A percentile compares a stretch with the other conserved stretches of the same genome.
Conservation (phyloP, 1,140 invertebrate species). For the Batillaria attramentaria region DNA sequence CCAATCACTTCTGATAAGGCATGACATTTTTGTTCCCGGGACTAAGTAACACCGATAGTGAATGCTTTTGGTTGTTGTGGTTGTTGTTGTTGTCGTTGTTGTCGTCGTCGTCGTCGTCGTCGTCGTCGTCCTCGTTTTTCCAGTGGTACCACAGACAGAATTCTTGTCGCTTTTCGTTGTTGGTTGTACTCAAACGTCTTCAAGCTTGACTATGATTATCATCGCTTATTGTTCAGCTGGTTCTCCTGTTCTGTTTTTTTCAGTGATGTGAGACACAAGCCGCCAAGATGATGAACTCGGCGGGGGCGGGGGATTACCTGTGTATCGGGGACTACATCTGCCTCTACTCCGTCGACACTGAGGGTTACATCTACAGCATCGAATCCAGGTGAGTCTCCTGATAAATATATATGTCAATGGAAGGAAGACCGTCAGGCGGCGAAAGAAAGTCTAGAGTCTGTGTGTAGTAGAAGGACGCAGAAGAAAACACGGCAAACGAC, state of each 20-base stretch:
- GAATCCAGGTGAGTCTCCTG: conserved; percentile 69
- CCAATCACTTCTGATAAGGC: neutral
- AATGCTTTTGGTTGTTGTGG: neutral
- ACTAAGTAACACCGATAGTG: neutral
- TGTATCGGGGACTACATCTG: conserved; percentile 68
- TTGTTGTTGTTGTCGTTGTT: neutral
- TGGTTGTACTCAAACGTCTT: neutral
- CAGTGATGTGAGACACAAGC: neutral
- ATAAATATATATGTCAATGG: too few species aligned
- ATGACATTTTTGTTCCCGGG: neutral
- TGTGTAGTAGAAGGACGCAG: too few species aligned
- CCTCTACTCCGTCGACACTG: conserved; percentile 69
- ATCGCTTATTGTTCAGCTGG: neutral
- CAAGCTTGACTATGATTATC: neutral
- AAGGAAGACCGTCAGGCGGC: too few species aligned
- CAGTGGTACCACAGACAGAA: neutral
- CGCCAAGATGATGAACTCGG: conserved; percentile 34
- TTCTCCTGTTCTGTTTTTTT: neutral
- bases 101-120: neutral
- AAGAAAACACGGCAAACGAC: too few species aligned
- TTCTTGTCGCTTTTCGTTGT: neutral
- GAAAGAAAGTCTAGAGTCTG: too few species aligned
- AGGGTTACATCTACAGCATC: conserved; percentile 67
- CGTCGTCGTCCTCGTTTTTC: neutral
- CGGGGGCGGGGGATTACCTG: conserved; percentile 62